phyloP scores from a whole-genome alignment of 2,888 invertebrate species.

The Caenorhabditis wallacei region DNA sequence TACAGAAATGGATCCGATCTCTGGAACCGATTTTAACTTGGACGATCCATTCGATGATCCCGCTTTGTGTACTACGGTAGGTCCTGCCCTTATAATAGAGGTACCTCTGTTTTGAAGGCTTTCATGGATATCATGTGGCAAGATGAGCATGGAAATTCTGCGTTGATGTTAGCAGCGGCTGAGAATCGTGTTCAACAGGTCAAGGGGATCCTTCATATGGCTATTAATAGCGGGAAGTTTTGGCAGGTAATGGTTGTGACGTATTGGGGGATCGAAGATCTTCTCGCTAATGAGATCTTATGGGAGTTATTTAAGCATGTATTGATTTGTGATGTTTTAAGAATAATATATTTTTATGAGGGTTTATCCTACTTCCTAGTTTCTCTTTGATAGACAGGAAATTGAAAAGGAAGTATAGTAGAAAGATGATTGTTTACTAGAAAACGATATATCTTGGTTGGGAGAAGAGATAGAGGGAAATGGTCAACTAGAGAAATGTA shows the following conservation, averaged over 20 bases:
- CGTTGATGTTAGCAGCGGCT: slow-evolving; percentile 71
- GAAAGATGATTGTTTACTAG: neutral
- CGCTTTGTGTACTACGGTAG: slow-evolving; percentile 62
- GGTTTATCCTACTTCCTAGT: no score
- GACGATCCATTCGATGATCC: slow-evolving; percentile 70
- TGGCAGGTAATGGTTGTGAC: no score
- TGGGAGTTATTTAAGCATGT: no score
- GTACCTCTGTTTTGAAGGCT: slow-evolving; percentile 29
- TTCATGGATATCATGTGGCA: slow-evolving; percentile 73
- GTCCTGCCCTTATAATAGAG: neutral
- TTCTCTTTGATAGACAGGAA: no score
- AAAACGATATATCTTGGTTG: neutral
- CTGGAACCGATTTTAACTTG: slow-evolving; percentile 54
- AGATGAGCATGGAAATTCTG: slow-evolving; percentile 72
- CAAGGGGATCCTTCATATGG: slow-evolving; percentile 68
- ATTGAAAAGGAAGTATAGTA: no score
- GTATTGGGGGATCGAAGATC: neutral
- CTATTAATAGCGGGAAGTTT: slow-evolving; percentile 67
- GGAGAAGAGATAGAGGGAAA: neutral
- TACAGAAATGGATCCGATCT: slow-evolving; percentile 51
- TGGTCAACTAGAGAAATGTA: no score
- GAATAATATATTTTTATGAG: no score
- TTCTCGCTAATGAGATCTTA: no score
- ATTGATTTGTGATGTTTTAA: no score
- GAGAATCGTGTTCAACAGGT: slow-evolving; percentile 71